Base-by-base conservation (phyloP, 2,888 invertebrate species). In the Deilephila elpenor region DNA sequence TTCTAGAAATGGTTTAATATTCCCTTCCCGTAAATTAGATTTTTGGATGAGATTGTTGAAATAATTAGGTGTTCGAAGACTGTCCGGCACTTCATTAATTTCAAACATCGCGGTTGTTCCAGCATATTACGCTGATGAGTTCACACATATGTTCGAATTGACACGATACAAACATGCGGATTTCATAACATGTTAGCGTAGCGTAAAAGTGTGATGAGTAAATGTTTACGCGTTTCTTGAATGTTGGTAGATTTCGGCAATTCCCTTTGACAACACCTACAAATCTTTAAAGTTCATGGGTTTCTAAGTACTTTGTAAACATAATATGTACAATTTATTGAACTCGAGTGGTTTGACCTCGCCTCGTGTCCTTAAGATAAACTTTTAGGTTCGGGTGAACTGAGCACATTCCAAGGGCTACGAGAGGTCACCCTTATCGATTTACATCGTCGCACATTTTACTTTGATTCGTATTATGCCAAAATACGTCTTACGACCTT, bases 331-430 rank as follows among this genome's bases (percentile, higher is more conserved):
- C 14, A 37, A 62, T 51, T 67, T 20, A 44, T 20, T 67, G 64
- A 67, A 44, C 14, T 67, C 25, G 25, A 51, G 25, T 25, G 17
- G 6, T 44, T 67, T 51, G 25, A 51, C 67, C 67, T 67, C 67
- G 51, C 51, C 1, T 44, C 25, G 67, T 67, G 67, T 67, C 67
- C 67, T 67, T 25, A 51, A 17, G 44, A 67, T 51, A 67, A 67
- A 51, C 25, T 67, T 17, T 20, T 44, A 67, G 67, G 67, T 67
- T 67, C 51, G 67, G 67, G 67, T 67, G 44, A 67, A 67, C 20
- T 17, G 51, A 44, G 67, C 25, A 51, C 51, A 67, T 67, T 67
- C 51, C 20, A 51, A 67, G 67, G 25, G 44, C 64, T 67, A 51
- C 6, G 25, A 67, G 44, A 67, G 67, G 67, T 51, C 67, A 44